Percentiles rank a stretch among this genome's conserved stretches.
Evolutionary conservation across 2,888 invertebrate genomes (phyloP).

Genomic region (Agonopterix arenella): DNA sequence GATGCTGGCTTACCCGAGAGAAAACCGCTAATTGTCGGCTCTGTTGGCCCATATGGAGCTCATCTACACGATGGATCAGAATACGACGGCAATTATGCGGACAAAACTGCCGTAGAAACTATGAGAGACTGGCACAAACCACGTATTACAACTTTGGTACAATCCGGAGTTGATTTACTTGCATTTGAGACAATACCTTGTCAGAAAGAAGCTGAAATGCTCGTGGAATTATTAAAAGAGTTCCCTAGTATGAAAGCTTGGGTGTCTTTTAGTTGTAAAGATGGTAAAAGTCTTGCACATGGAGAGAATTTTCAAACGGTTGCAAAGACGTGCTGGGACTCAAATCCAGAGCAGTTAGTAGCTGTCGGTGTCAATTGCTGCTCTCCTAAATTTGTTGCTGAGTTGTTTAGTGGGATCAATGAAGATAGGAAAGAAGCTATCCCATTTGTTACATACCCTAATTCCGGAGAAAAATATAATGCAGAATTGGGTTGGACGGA

Average conservation of each 20-base stretch:
- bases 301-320: constrained; percentile 86
- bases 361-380: constrained; percentile 94
- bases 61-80: constrained; percentile 92
- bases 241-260: constrained; percentile 89
- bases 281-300: constrained; percentile 77
- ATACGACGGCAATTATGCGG: constrained; percentile 88
- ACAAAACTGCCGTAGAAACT: constrained; percentile 73
- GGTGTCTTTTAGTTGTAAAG: constrained; percentile 90
- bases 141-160: constrained; percentile 84
- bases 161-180: constrained; percentile 89
- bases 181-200: constrained; percentile 96
- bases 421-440: constrained; percentile 50
- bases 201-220: constrained; percentile 85
- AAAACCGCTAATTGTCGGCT: constrained; percentile 85
- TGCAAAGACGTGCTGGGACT: constrained; percentile 80
- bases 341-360: constrained; percentile 79
- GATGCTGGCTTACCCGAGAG: constrained; percentile 18
- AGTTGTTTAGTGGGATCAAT: constrained; percentile 47
- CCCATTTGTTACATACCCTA: constrained; percentile 92
- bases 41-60: constrained; percentile 95
- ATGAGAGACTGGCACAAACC: constrained; percentile 90
- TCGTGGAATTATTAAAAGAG: constrained; percentile 85
- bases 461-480: constrained; percentile 89
- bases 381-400: constrained; percentile 47
- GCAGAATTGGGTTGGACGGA: constrained; percentile 80